Conservation (phyloP, 2,888 invertebrate genomes). For the Sphaeridia pumilis region DNA sequence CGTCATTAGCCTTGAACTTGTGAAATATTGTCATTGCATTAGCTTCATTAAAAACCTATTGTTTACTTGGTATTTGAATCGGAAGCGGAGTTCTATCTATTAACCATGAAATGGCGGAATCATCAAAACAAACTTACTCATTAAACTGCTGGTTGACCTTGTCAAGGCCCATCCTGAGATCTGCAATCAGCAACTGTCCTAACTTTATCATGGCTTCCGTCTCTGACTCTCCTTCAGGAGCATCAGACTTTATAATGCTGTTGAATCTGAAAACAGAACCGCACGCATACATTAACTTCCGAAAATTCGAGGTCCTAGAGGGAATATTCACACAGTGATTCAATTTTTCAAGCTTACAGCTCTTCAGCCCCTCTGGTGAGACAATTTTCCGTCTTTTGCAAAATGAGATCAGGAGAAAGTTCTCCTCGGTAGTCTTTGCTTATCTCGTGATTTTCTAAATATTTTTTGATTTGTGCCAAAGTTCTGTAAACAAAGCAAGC, state of each 20-base stretch:
- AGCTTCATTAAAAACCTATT: no score
- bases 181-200: slow-evolving; percentile 65
- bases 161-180: slow-evolving; percentile 67
- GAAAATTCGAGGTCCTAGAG: no score
- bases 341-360: slow-evolving; percentile 31
- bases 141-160: slow-evolving; percentile 70
- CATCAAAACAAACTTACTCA: no score
- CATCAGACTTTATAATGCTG: slow-evolving; percentile 26
- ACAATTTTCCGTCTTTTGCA: slow-evolving; percentile 31
- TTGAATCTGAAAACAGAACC: slow-evolving; percentile 22
- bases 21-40: no score
- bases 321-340: no score
- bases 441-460: slow-evolving; percentile 13
- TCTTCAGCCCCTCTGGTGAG: slow-evolving; percentile 34
- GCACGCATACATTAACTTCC: no score
- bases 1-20: no score
- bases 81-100: no score
- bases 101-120: no score
- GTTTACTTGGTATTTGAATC: no score
- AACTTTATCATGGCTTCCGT: slow-evolving; percentile 69
- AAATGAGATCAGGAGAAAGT: slow-evolving; percentile 28
- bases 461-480: slow-evolving; percentile 23
- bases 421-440: slow-evolving; percentile 22
- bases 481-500: slow-evolving; percentile 25
- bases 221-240: slow-evolving; percentile 42